These are phyloP conservation scores for Helicoverpa assulta DNA, from an alignment of 2,888 invertebrate genomes.

Conservation along the genomic window DNA sequence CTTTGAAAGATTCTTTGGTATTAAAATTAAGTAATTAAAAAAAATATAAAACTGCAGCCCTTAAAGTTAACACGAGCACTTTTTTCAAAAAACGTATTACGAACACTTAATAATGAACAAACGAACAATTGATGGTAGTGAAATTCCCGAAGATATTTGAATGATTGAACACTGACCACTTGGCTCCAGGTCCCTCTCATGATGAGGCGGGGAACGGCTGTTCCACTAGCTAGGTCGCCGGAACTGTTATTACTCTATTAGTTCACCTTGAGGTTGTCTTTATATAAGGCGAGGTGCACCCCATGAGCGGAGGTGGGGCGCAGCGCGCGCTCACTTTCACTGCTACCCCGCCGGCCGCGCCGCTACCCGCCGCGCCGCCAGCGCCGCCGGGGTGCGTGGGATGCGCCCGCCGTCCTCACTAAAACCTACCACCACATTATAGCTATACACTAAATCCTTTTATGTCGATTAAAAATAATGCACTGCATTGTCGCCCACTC, in stretches of 20 bases:
- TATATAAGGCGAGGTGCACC: constrained; percentile 83
- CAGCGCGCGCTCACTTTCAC: constrained; percentile 78
- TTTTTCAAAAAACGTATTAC: constrained; percentile 10
- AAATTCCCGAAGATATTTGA: constrained; percentile 43
- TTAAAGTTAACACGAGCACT: constrained; percentile 35
- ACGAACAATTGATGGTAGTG: constrained; percentile 3
- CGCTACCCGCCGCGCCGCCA: constrained; percentile 24
- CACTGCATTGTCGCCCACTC: background rate
- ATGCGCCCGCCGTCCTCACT: constrained; percentile 23
- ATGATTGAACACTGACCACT: constrained; percentile 88
- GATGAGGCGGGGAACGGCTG: constrained; percentile 84
- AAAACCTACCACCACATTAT: background rate
- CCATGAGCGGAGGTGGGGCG: constrained; percentile 76
- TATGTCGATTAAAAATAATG: background rate
- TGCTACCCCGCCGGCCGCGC: constrained; percentile 65
- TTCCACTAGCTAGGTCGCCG: constrained; percentile 80
- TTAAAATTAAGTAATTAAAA: background rate
- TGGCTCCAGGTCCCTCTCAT: constrained; percentile 91
- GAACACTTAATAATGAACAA: constrained; percentile 26
- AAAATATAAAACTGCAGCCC: background rate
- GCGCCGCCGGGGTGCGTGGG: constrained; percentile 67
- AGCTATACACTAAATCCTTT: constrained; percentile 2
- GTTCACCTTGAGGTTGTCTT: constrained; percentile 74
- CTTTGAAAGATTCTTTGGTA: background rate
- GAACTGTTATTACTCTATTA: constrained; percentile 84